Conservation (phyloP, 2,888 invertebrate species). For the Acanthosepion esculentum region DNA sequence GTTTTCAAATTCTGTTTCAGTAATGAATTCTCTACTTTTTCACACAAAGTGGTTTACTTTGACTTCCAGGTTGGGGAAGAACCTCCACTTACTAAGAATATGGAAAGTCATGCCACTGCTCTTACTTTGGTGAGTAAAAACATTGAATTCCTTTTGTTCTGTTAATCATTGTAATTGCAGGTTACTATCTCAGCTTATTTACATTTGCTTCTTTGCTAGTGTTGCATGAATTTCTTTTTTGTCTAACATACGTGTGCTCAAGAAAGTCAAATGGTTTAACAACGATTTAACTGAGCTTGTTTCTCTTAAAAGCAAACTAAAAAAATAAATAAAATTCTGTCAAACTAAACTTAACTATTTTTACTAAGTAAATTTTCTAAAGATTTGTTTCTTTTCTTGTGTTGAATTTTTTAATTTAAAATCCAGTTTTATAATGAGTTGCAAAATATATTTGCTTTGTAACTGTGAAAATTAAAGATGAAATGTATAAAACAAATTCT, state of each 20-base stretch:
- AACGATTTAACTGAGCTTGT: not conserved
- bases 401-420: too few relatives aligned
- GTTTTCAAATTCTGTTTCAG: slow-evolving; percentile 84
- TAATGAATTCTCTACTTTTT: slow-evolving; percentile 99
- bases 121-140: slow-evolving; percentile 81
- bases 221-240: too few relatives aligned
- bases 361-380: too few relatives aligned
- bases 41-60: slow-evolving; percentile 98
- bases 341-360: too few relatives aligned
- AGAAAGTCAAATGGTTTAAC: not conserved
- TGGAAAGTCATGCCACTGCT: slow-evolving; percentile 80
- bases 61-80: slow-evolving; percentile 94
- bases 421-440: too few relatives aligned
- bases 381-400: too few relatives aligned
- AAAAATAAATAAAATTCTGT: not conserved
- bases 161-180: slow-evolving; percentile 2
- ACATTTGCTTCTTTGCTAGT: too few relatives aligned
- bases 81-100: slow-evolving; percentile 82
- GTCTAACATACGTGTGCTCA: not conserved
- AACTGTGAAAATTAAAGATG: too few relatives aligned
- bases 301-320: not conserved
- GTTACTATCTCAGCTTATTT: not conserved
- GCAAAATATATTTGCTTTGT: too few relatives aligned
- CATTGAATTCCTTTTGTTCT: not conserved
- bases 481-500: too few relatives aligned